These are phyloP conservation scores for Aldabrachelys gigantea DNA, from an alignment of 2,113 vertebrate genomes.

Conservation along the genomic window DNA sequence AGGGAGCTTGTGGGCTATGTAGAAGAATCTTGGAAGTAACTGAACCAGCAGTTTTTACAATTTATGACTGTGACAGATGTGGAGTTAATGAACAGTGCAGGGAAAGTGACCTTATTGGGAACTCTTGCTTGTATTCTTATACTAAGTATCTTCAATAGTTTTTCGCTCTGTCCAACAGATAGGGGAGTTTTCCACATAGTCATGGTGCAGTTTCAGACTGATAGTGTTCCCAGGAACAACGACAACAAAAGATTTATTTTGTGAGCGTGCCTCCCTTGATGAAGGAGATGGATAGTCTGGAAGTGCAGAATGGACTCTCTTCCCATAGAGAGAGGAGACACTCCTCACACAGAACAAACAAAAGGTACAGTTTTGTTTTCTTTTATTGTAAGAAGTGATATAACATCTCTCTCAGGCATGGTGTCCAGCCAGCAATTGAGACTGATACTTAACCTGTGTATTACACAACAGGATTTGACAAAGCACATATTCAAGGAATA, in stretches of 20 bases:
- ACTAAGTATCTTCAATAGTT: not conserved
- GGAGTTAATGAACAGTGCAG: not conserved
- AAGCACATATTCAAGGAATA: not conserved
- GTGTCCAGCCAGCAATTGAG: conserved; percentile 54
- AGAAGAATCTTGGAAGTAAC: conserved; percentile 42
- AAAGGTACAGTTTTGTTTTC: conserved; percentile 49
- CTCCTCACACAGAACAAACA: conserved; percentile 53
- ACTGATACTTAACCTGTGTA: conserved; percentile 44
- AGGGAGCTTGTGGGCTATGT: not conserved
- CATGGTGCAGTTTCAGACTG: not conserved
- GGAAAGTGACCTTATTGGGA: conserved; percentile 10
- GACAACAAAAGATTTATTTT: not conserved
- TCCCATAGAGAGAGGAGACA: conserved; percentile 31
- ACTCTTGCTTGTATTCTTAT: not conserved
- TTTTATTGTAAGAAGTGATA: conserved; percentile 69
- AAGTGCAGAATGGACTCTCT: conserved; percentile 33
- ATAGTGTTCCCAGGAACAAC: not conserved
- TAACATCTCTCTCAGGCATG: conserved; percentile 22
- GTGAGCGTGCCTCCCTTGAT: not conserved
- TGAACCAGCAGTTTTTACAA: conserved; percentile 44
- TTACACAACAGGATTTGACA: conserved; percentile 50
- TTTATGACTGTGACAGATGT: conserved; percentile 29
- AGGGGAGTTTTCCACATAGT: not conserved
- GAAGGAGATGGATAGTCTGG: conserved; percentile 42
- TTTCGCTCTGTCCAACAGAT: not conserved